Evolutionary conservation across 2,797 vertebrate genomes (phyloP), one percentile per base, ranked within the genome.

Genomic region (Microcaecilia unicolor): DNA sequence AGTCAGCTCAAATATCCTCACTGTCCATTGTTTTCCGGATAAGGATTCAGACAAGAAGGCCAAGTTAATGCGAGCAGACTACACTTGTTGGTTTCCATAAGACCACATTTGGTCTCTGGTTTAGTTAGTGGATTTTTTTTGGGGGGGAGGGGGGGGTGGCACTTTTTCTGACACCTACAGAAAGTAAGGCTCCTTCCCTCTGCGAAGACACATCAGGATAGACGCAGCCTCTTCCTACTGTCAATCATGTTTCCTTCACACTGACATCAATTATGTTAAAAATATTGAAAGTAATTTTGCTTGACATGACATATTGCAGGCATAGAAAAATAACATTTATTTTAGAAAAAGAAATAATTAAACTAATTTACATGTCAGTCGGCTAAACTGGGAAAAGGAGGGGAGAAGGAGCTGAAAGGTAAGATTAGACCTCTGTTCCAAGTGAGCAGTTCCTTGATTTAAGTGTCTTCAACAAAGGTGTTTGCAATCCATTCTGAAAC

Each of bases 291-390:
- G 77, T 81, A 83, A 83, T 83, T 83, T 80, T 67, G 74, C 77
- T 77, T 83, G 80, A 83, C 80, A 83, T 78, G 82, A 83, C 78
- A 83, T 81, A 82, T 78, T 83, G 80, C 80, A 80, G 77, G 72
- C 70, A 77, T 77, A 81, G 80, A 77, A 80, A 81, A 83, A 81
- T 82, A 83, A 80, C 79, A 83, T 83, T 83, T 81, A 83, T 80
- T 83, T 81, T 71, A 80, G 80, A 83, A 81, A 78, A 83, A 82
- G 78, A 82, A 83, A 82, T 83, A 82, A 83, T 83, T 83, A 82
- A 83, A 80, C 77, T 83, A 82, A 83, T 83, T 80, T 83, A 77
- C 78, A 82, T 80, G 78, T 83, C 78, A 82, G 77, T 80, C 80
- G 80, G 74, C 64, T 70, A 58, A 77, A 74, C 63, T 70, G 67